A percentile compares a stretch with the other conserved stretches of the same genome.
Conservation (phyloP, 1,140 invertebrate species). For the Condylostylus longicornis region DNA sequence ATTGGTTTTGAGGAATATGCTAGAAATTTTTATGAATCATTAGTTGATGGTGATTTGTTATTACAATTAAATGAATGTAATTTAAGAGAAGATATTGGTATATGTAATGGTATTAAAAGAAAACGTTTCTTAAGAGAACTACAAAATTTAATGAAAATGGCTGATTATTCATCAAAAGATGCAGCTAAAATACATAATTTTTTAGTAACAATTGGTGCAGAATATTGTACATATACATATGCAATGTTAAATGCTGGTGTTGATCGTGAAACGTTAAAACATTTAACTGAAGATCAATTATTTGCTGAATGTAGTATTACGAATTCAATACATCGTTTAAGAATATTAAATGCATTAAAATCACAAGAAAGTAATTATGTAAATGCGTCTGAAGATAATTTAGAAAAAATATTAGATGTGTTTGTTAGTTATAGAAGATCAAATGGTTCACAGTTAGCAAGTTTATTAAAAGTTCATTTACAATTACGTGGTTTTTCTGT, state of each 20-base stretch:
- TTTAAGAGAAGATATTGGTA: conserved; percentile 79
- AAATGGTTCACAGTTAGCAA: conserved; percentile 94
- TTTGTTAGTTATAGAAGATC: conserved; percentile 97
- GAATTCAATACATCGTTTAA: conserved; percentile 86
- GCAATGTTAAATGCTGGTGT: conserved; percentile 90
- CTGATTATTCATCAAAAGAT: conserved; percentile 93
- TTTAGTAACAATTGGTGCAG: conserved; percentile 68
- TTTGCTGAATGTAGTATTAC: conserved; percentile 74
- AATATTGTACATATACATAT: conserved; percentile 95
- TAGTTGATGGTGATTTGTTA: conserved; percentile 95
- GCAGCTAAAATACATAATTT: conserved; percentile 82
- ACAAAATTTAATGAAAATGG: conserved; percentile 87
- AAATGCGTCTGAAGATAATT: conserved; percentile 53
- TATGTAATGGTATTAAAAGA: conserved; percentile 83
- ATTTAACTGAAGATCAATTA: conserved; percentile 81
- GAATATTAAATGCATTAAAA: conserved; percentile 78
- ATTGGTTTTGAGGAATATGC: conserved; percentile 84
- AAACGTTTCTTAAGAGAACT: conserved; percentile 89
- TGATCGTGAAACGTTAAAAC: conserved; percentile 66
- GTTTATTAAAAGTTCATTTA: conserved; percentile 78
- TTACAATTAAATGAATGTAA: conserved; percentile 86
- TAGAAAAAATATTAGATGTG: conserved; percentile 83
- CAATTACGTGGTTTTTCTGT: conserved; percentile 87
- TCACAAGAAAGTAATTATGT: conserved; percentile 46
- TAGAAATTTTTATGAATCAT: conserved; percentile 70